Conservation (phyloP, 2,888 invertebrate genomes). For the Drosophila parthenogenetica region DNA sequence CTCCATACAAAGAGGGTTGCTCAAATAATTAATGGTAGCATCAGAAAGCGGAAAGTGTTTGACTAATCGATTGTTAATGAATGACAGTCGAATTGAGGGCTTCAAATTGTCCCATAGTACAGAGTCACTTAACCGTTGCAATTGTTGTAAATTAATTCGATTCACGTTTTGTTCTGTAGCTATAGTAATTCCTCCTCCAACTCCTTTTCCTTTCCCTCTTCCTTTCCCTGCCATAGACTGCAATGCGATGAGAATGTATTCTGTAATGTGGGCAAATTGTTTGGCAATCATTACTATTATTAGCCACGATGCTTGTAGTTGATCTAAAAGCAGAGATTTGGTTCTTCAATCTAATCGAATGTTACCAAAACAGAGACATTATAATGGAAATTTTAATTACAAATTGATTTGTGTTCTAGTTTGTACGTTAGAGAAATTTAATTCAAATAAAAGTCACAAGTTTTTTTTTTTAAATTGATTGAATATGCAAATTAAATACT, state of each 20-base stretch:
- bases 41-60: conserved; percentile 74
- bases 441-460: too few species aligned
- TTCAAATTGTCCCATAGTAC: conserved; percentile 38
- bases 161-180: conserved; percentile 54
- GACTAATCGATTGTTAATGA: conserved; percentile 81
- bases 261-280: conserved; percentile 58
- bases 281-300: conserved; percentile 47
- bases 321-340: not conserved
- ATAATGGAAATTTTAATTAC: conserved; percentile 7
- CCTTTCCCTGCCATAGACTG: not conserved
- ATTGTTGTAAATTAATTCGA: conserved; percentile 73
- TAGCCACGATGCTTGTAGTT: conserved; percentile 21
- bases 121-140: conserved; percentile 75
- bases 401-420: not conserved
- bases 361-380: conserved; percentile 6
- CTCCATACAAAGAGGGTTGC: conserved; percentile 51
- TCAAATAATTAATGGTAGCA: conserved; percentile 71
- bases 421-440: too few species aligned
- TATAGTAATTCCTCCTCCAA: not conserved
- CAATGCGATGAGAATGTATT: conserved; percentile 34
- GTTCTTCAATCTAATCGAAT: conserved; percentile 17
- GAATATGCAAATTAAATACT: too few species aligned
- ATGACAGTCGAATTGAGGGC: conserved; percentile 73
- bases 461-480: too few species aligned
- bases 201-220: not conserved